Evolutionary conservation across 2,113 vertebrate species (phyloP).

Genomic region (Propithecus coquereli): DNA sequence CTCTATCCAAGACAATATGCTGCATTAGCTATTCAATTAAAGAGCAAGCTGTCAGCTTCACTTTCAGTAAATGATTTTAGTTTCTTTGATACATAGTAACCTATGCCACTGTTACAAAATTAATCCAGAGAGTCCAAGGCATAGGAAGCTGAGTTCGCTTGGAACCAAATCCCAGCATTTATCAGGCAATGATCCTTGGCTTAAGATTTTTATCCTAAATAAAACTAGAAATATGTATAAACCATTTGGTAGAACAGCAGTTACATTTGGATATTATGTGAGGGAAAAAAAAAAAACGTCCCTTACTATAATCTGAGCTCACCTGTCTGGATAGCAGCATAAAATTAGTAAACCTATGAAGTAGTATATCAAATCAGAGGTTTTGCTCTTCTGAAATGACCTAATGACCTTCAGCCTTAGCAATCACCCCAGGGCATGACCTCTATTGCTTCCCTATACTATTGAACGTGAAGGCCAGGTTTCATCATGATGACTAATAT

Average conservation of each 20-base stretch:
- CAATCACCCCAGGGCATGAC: background rate
- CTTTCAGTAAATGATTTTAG: slow-evolving; percentile 28
- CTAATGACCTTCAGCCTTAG: background rate
- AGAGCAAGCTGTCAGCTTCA: slow-evolving; percentile 10
- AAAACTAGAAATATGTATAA: background rate
- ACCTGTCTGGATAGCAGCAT: slow-evolving; percentile 40
- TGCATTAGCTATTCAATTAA: slow-evolving; percentile 69
- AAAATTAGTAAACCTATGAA: slow-evolving; percentile 15
- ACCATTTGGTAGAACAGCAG: background rate
- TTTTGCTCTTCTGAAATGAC: background rate
- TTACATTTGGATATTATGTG: background rate
- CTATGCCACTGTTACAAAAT: background rate
- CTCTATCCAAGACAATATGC: background rate
- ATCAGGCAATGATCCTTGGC: background rate
- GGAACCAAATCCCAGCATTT: background rate
- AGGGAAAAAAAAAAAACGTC: fast-evolving
- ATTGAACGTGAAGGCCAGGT: background rate
- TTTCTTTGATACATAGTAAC: slow-evolving; percentile 42
- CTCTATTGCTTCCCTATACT: background rate
- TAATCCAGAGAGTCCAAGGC: background rate
- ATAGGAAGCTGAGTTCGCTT: background rate
- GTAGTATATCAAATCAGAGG: background rate
- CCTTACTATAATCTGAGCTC: slow-evolving; percentile 15
- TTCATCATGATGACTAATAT: background rate
- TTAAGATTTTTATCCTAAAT: background rate